phyloP scores from a whole-genome alignment of 2,113 vertebrate genomes.

The Antigone vipio region DNA sequence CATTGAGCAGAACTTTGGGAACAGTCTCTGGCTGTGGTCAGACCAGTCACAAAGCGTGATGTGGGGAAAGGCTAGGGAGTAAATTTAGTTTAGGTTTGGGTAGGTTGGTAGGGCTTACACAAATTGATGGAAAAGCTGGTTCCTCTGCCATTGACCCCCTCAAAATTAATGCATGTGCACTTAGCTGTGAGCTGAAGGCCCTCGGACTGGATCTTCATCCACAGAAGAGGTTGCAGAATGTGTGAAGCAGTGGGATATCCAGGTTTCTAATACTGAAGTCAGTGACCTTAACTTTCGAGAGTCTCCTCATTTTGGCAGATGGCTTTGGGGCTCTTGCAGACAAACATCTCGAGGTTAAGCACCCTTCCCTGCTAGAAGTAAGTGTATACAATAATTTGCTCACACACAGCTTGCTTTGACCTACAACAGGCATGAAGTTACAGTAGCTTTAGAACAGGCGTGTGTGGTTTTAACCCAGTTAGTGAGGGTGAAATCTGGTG shows the following conservation, averaged over 20 bases:
- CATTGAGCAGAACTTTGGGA: not conserved
- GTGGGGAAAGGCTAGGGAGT: not conserved
- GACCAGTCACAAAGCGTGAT: not conserved
- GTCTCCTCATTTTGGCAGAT: not conserved
- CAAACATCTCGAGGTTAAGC: not conserved
- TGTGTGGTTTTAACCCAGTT: not conserved
- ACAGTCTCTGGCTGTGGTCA: not conserved
- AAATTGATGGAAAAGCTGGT: not conserved
- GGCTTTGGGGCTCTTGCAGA: not conserved
- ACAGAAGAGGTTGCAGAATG: not conserved
- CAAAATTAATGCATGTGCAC: not conserved
- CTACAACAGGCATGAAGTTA: not conserved
- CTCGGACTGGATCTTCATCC: not conserved
- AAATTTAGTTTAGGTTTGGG: not conserved
- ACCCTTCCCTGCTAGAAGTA: not conserved
- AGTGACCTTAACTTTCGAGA: not conserved
- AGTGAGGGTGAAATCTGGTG: not conserved
- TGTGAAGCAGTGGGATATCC: not conserved
- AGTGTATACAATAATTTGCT: not conserved
- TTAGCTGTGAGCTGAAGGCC: not conserved
- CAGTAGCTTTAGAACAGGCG: not conserved
- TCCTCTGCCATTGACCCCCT: not conserved
- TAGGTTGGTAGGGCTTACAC: not conserved
- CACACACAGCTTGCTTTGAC: not conserved
- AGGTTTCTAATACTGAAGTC: not conserved